Percentiles rank a stretch among this genome's conserved stretches.
These are phyloP conservation scores for Hemichromis elongatus DNA, from an alignment of 2,113 vertebrate species.

Conservation along the genomic window DNA sequence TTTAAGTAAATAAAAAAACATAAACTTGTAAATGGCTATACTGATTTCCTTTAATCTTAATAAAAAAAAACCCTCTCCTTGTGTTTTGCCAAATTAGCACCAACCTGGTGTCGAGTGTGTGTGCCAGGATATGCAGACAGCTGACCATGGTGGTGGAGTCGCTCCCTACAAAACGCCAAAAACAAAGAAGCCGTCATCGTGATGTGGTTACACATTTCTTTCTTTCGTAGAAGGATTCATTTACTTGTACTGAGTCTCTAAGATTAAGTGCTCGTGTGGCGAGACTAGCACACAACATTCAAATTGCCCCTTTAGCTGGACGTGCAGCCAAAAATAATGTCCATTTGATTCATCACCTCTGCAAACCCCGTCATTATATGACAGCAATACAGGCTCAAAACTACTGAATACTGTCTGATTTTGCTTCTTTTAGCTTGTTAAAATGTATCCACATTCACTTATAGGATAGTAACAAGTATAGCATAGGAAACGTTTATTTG, in stretches of 20 bases:
- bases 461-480: not conserved
- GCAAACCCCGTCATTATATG: not conserved
- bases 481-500: not conserved
- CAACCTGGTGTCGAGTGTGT: slow-evolving; percentile 94
- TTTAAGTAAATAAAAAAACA: not conserved
- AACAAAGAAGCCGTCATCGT: not conserved
- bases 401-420: not conserved
- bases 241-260: not conserved
- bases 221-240: not conserved
- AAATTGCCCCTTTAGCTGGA: not conserved
- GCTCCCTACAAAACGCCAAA: slow-evolving; percentile 75
- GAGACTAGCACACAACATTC: not conserved
- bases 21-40: not conserved
- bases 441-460: not conserved
- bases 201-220: not conserved
- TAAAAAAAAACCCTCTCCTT: not conserved
- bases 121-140: slow-evolving; percentile 96
- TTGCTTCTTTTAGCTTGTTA: not conserved
- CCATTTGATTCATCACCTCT: not conserved
- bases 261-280: not conserved
- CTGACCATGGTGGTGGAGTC: slow-evolving; percentile 95
- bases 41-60: not conserved
- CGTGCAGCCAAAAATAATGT: not conserved
- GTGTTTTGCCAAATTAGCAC: not conserved
- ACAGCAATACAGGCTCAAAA: not conserved